Evolutionary conservation across 2,797 vertebrate genomes (phyloP), one percentile per base, ranked within the genome.

Genomic region (Microcaecilia unicolor): DNA sequence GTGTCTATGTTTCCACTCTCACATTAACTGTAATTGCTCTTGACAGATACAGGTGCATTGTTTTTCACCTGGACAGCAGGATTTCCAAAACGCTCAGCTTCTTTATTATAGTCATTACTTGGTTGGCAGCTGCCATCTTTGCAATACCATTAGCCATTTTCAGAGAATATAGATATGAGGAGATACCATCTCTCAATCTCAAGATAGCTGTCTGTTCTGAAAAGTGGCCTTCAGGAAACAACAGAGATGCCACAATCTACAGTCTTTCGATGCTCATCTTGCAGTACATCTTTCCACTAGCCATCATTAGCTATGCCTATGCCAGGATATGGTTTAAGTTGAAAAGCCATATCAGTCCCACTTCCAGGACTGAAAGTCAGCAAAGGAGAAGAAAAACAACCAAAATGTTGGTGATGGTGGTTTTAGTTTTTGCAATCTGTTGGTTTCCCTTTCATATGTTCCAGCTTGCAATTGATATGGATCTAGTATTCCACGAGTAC

Each of bases 311-410:
- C 48, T 95, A 92, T 1, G 87, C 91, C 30, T 95, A 95, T 37
- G 78, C 86, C 29, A 87, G 90, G 68, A 95, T 95, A 58, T 95
- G 90, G 90, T 73, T 92, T 56, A 95, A 95, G 59, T 76, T 95
- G 37, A 93, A 81, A 76, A 92, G 85, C 43, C 92, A 93, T 0
- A 38, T 92, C 54, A 93, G 90, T 48, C 92, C 90, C 1, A 83
- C 76, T 29, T 81, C 63, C 35, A 85, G 88, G 17, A 86, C 71
- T 4, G 87, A 92, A 45, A 83, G 76, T 55, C 71, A 92, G 23
- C 75, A 55, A 20, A 75, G 90, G 6, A 84, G 92, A 28, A 88
- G 65, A 50, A 93, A 92, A 56, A 93, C 91, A 38, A 95, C 92
- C 32, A 93, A 93, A 74, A 95, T 95, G 92, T 48, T 95, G 25